Percentiles rank a stretch among this genome's conserved stretches.
phyloP scores from a whole-genome alignment of 2,888 invertebrate species.

The Spodoptera exigua region DNA sequence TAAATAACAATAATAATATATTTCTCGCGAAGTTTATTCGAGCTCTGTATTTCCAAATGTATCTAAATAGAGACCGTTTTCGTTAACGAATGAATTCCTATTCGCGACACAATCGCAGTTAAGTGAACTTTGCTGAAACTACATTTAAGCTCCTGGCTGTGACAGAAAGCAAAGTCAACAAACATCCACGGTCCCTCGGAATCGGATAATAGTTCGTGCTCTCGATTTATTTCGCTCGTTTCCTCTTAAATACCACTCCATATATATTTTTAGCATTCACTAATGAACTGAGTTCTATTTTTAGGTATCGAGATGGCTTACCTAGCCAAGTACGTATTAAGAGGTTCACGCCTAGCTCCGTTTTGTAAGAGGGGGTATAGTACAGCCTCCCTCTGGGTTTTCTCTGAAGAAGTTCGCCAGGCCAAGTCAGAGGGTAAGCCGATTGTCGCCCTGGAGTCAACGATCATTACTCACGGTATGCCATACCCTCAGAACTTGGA shows the following conservation, averaged over 20 bases:
- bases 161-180: slow-evolving; percentile 48
- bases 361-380: slow-evolving; percentile 64
- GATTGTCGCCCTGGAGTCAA: slow-evolving; percentile 98
- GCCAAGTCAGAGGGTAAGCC: slow-evolving; percentile 91
- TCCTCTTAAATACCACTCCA: slow-evolving; percentile 49
- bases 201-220: slow-evolving; percentile 51
- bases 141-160: slow-evolving; percentile 38
- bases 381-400: slow-evolving; percentile 68
- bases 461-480: slow-evolving; percentile 99
- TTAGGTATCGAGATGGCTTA: slow-evolving; percentile 73
- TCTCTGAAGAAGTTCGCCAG: slow-evolving; percentile 90
- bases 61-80: slow-evolving; percentile 18
- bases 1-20: not conserved
- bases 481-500: slow-evolving; percentile 97
- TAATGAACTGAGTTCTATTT: slow-evolving; percentile 67
- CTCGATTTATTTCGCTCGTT: slow-evolving; percentile 52
- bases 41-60: slow-evolving; percentile 5
- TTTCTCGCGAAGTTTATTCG: not conserved
- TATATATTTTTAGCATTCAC: slow-evolving; percentile 57
- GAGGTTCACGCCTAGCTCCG: slow-evolving; percentile 58
- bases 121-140: slow-evolving; percentile 44
- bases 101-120: slow-evolving; percentile 36
- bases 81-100: slow-evolving; percentile 30
- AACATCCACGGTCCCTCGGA: slow-evolving; percentile 32
- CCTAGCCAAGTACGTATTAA: slow-evolving; percentile 67